Evolutionary conservation across 2,113 vertebrate species (phyloP), one percentile per base, ranked within the genome.

Genomic region (Echinops telfairi): DNA sequence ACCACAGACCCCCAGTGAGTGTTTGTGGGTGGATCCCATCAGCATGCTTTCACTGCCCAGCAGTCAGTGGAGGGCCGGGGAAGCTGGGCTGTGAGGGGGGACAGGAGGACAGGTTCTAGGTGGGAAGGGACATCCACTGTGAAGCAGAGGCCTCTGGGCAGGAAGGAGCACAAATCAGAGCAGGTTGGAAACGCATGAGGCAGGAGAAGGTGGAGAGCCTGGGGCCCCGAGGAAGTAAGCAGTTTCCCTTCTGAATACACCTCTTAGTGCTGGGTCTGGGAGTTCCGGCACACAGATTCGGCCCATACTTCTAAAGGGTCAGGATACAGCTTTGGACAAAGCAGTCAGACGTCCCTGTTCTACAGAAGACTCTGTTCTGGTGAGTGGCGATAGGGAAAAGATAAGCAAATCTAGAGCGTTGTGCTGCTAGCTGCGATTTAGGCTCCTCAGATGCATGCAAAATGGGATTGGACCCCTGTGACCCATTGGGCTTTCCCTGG

Each of bases 1-100:
- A 4, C 31, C 0, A 0, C 10, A 33, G 60, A 47, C 0, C 0
- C 33, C 80, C 27, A 1, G 5, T 22, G 40, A 38, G 66, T 2
- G 17, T 3, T 29, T 4, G n/a, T 20, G n/a, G 40, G 12, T 27
- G 70, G 57, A 60, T 60, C 1, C 29, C 0, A 0, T 73, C 43
- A 64, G 20, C 33, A 0, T n/a, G 16, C 73, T 75, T 12, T 20
- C 36, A 19, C 47, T 20, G 62, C 36, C 27, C 5, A 15, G 6
- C 25, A 43, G 31, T 33, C 0, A 5, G 20, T 1, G 40, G 23
- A 83, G 60, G 9, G 16, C 43, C n/a, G 6, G 27, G 47, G 88
- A 70, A 20, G 20, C 25, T 4, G 80, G 29, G 40, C 20, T 86
- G 2, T 33, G 68, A 22, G 38, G 33, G 77, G 22, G 53, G 43